These are phyloP conservation scores for Falco concolor DNA, from an alignment of 2,797 vertebrate genomes.

Conservation along the genomic window DNA sequence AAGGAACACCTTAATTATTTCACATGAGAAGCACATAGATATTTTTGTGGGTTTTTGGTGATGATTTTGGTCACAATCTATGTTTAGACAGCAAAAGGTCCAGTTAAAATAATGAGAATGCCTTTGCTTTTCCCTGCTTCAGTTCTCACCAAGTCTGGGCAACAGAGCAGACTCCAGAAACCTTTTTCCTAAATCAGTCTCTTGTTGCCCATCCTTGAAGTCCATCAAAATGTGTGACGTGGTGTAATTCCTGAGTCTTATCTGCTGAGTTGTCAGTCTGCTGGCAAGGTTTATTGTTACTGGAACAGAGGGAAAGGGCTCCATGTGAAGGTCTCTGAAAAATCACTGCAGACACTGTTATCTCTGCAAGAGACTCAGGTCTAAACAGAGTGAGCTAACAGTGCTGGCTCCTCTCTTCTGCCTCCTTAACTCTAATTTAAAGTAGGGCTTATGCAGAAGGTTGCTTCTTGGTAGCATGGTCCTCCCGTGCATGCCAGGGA, in stretches of 20 bases:
- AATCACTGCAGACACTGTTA: not conserved
- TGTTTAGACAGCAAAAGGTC: not conserved
- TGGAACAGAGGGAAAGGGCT: constrained; percentile 2
- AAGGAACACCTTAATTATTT: not conserved
- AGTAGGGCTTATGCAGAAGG: not conserved
- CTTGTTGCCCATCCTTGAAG: constrained; percentile 41
- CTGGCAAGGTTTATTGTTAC: constrained; percentile 22
- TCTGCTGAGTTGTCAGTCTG: not conserved
- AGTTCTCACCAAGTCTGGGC: not conserved
- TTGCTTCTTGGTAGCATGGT: accelerated
- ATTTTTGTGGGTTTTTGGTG: not conserved
- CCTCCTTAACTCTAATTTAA: not conserved
- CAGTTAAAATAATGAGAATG: not conserved
- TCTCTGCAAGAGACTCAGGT: not conserved
- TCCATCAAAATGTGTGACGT: not conserved
- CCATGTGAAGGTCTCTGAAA: constrained; percentile 27
- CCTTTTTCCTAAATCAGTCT: not conserved
- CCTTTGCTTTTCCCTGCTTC: not conserved
- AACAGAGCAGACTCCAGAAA: not conserved
- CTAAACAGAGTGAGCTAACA: not conserved
- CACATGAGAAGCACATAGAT: not conserved
- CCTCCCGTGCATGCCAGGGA: accelerated
- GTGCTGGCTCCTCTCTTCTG: not conserved
- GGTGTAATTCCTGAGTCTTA: not conserved
- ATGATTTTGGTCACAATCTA: not conserved